Conservation (phyloP, 2,888 invertebrate genomes). For the Drosophila kokeensis region DNA sequence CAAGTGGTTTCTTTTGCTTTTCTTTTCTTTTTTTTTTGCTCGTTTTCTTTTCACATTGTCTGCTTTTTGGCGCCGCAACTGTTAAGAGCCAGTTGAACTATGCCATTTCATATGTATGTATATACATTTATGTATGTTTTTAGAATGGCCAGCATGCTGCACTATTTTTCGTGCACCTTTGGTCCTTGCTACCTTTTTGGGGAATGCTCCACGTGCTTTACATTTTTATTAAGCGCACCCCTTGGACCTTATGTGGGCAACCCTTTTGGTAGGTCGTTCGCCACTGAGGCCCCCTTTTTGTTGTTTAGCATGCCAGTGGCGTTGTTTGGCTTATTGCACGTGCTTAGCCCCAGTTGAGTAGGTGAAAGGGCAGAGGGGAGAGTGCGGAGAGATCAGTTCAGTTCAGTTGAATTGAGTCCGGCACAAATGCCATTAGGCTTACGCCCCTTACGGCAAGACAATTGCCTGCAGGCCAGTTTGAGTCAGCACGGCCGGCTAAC, state of each 20-base stretch:
- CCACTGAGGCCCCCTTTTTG: constrained; percentile 24
- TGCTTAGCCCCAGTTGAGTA: constrained; percentile 62
- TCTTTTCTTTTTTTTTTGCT: background rate
- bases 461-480: constrained; percentile 66
- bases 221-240: constrained; percentile 81
- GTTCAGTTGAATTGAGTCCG: constrained; percentile 33
- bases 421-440: constrained; percentile 76
- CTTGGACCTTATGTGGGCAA: constrained; percentile 41
- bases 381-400: constrained; percentile 25
- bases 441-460: constrained; percentile 61
- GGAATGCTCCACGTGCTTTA: constrained; percentile 77
- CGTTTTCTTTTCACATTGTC: constrained; percentile 43
- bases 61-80: constrained; percentile 78
- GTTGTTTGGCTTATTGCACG: constrained; percentile 81
- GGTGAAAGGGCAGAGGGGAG: constrained; percentile 8
- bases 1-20: constrained; percentile 35
- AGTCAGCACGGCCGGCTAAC: constrained; percentile 71
- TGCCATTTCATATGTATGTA: constrained; percentile 69
- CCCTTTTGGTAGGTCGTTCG: constrained; percentile 63
- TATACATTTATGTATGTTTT: background rate
- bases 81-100: constrained; percentile 82
- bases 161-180: constrained; percentile 74
- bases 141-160: constrained; percentile 58
- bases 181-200: constrained; percentile 54
- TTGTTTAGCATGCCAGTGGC: constrained; percentile 80